Evolutionary conservation across 2,888 invertebrate genomes (phyloP).

Genomic region (Morinoia aosen): DNA sequence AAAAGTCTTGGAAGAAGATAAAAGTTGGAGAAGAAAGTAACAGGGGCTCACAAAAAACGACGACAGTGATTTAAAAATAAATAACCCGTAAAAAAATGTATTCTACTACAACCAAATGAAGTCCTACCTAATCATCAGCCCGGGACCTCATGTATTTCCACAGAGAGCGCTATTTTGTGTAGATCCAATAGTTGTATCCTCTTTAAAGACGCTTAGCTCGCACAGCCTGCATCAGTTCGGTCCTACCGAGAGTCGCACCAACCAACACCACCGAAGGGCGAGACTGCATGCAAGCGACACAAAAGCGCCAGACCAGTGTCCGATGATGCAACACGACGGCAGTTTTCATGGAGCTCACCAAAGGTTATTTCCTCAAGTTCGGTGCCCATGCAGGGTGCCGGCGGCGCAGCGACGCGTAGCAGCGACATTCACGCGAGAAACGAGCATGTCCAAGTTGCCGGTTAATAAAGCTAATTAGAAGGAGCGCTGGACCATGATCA

Average conservation of each 20-base stretch:
- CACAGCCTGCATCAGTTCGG: too few relatives aligned
- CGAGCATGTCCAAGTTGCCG: not conserved
- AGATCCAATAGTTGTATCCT: too few relatives aligned
- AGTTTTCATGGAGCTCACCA: not conserved
- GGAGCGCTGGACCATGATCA: not conserved
- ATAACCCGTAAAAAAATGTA: too few relatives aligned
- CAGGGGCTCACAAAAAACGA: too few relatives aligned
- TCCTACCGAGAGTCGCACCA: too few relatives aligned
- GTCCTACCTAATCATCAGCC: too few relatives aligned
- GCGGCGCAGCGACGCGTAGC: not conserved
- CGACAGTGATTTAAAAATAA: too few relatives aligned
- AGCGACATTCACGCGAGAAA: conserved; percentile 9
- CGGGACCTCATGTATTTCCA: too few relatives aligned
- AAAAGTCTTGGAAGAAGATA: too few relatives aligned
- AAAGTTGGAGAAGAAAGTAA: too few relatives aligned
- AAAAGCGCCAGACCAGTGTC: not conserved
- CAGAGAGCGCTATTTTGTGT: too few relatives aligned
- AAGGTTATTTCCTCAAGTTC: not conserved
- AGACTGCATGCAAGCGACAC: not conserved
- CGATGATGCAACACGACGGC: not conserved
- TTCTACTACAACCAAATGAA: too few relatives aligned
- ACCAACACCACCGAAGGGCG: not conserved
- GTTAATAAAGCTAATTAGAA: not conserved
- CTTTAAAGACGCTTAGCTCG: not conserved
- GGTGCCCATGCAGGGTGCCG: not conserved